Conservation (phyloP, 1,140 invertebrate genomes). For the Cheumatopsyche charites region DNA sequence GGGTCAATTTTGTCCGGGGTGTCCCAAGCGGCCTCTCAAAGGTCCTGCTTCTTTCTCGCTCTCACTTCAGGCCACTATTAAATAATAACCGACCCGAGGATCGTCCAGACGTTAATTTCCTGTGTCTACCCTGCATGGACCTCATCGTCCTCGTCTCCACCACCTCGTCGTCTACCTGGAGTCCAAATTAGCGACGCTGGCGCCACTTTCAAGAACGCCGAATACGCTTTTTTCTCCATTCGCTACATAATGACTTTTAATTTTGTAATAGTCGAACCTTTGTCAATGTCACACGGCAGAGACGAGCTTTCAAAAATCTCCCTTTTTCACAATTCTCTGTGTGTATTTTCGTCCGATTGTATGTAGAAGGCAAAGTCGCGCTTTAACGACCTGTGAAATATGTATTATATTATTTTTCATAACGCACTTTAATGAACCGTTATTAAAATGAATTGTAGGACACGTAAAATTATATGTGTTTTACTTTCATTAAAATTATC, state of each 20-base stretch:
- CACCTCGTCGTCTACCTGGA: slow-evolving; percentile 34
- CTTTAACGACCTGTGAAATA: too few species aligned
- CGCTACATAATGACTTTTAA: slow-evolving; percentile 37
- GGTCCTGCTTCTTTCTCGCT: slow-evolving; percentile 16
- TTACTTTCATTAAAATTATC: too few species aligned
- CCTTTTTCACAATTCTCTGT: not conserved
- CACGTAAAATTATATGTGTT: too few species aligned
- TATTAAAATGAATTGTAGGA: too few species aligned
- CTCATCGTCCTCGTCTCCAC: not conserved
- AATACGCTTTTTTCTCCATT: slow-evolving; percentile 14
- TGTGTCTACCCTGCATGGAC: slow-evolving; percentile 33
- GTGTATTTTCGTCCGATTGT: too few species aligned
- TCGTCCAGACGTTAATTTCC: slow-evolving; percentile 47
- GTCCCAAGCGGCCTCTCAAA: slow-evolving; percentile 22
- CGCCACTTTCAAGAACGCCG: slow-evolving; percentile 30
- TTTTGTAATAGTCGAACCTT: slow-evolving; percentile 27
- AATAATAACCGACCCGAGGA: slow-evolving; percentile 37
- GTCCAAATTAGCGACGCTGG: slow-evolving; percentile 33
- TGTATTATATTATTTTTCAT: too few species aligned
- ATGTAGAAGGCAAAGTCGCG: too few species aligned
- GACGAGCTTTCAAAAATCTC: not conserved
- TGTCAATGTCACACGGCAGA: slow-evolving; percentile 31
- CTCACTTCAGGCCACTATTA: slow-evolving; percentile 28
- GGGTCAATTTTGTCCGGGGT: slow-evolving; percentile 27
- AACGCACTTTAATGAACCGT: too few species aligned